Conservation (phyloP, 2,888 invertebrate genomes). For the Watsonalla cultraria region DNA sequence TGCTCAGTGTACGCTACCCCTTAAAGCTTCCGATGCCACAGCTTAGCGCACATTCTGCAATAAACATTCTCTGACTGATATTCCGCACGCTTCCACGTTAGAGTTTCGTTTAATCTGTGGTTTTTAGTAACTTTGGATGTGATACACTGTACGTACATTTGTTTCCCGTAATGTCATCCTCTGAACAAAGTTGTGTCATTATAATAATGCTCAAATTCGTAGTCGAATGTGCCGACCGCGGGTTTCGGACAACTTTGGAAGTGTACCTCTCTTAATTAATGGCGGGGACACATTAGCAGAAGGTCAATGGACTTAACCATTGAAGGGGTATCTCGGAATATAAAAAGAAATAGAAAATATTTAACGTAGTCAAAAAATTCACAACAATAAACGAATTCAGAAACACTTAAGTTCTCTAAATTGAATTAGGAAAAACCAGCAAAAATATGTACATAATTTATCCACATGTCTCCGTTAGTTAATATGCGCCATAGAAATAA, state of each 20-base stretch:
- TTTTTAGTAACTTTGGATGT: conserved; percentile 4
- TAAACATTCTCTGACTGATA: conserved; percentile 6
- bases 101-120: conserved; percentile 19
- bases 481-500: too few relatives aligned
- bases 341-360: conserved; percentile 23
- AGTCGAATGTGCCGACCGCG: conserved; percentile 27
- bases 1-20: conserved; percentile 41
- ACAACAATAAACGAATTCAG: too few relatives aligned
- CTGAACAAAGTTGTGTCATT: conserved; percentile 47
- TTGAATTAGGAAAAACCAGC: too few relatives aligned
- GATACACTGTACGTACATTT: conserved; percentile 27
- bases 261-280: conserved; percentile 30
- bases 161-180: conserved; percentile 38
- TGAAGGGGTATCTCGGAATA: conserved; percentile 21
- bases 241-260: conserved; percentile 39
- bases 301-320: conserved; percentile 20
- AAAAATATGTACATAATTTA: too few relatives aligned
- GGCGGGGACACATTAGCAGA: conserved; percentile 33
- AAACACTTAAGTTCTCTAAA: too few relatives aligned
- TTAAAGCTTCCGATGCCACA: conserved; percentile 20
- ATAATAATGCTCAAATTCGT: conserved; percentile 42
- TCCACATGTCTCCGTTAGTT: too few relatives aligned
- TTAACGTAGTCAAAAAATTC: not conserved
- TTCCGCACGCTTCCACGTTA: conserved; percentile 5
- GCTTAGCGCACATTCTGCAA: conserved; percentile 9